These are phyloP conservation scores for Cyclopterus lumpus DNA, from an alignment of 2,797 vertebrate genomes.

Conservation along the genomic window DNA sequence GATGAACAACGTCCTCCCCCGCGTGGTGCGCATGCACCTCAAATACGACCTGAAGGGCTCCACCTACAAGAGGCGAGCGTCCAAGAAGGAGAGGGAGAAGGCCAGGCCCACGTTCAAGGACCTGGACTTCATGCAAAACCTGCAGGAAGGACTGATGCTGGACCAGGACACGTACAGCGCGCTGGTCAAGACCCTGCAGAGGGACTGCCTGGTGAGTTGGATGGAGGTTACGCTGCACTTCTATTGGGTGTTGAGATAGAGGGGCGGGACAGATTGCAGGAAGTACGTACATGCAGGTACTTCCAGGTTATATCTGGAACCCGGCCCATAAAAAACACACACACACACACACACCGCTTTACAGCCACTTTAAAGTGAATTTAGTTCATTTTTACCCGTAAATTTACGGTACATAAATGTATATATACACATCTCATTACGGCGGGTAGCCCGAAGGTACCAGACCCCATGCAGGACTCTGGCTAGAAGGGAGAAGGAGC, in stretches of 20 bases:
- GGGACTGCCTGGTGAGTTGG: constrained; percentile 93
- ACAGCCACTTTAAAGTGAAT: not conserved
- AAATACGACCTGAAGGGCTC: constrained; percentile 98
- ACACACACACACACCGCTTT: not conserved
- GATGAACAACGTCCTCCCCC: constrained; percentile 98
- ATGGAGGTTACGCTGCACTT: not conserved
- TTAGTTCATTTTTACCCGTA: not conserved
- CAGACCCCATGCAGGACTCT: not conserved
- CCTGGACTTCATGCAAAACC: constrained; percentile 96
- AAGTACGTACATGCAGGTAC: not conserved
- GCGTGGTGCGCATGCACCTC: constrained; percentile 96
- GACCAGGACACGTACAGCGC: constrained; percentile 95
- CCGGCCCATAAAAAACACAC: not conserved
- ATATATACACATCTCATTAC: not conserved
- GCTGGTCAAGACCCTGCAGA: constrained; percentile 93
- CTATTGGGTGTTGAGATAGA: constrained; percentile 72
- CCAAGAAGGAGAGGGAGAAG: constrained; percentile 97
- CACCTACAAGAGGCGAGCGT: constrained; percentile 95
- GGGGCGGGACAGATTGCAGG: not conserved
- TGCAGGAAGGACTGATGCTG: constrained; percentile 92
- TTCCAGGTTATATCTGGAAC: not conserved
- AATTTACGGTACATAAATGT: not conserved
- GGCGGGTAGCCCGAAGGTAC: not conserved
- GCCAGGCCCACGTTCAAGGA: constrained; percentile 95
- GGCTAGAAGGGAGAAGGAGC: not conserved